Conservation (phyloP, 2,797 vertebrate genomes). For the Micromesistius poutassou region DNA sequence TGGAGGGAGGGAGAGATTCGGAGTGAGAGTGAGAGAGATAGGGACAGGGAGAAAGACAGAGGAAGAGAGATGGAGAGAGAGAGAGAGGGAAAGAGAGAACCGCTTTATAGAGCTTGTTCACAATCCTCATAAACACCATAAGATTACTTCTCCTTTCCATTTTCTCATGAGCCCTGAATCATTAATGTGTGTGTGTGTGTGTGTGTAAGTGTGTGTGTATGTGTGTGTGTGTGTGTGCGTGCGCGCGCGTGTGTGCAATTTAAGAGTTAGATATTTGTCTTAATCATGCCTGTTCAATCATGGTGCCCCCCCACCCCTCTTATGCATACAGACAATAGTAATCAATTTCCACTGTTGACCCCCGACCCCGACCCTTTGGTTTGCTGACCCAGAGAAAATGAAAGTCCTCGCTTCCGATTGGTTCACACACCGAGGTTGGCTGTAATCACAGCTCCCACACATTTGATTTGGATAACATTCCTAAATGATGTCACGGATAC, state of each 20-base stretch:
- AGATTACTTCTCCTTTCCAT: not conserved
- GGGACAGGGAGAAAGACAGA: not conserved
- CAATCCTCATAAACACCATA: not conserved
- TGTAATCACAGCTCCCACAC: slow-evolving; percentile 32
- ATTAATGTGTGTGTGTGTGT: not conserved
- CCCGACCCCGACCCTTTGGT: slow-evolving; percentile 30
- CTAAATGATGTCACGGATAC: slow-evolving; percentile 23
- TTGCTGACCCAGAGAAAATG: slow-evolving; percentile 53
- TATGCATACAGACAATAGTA: slow-evolving; percentile 36
- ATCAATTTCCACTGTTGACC: slow-evolving; percentile 51
- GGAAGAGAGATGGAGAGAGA: not conserved
- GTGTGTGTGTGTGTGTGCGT: not conserved
- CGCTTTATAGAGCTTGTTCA: slow-evolving; percentile 11
- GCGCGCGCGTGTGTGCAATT: no score
- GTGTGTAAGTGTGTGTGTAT: not conserved
- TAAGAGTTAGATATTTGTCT: no score
- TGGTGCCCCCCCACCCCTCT: not conserved
- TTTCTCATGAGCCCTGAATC: not conserved
- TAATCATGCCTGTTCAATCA: no score
- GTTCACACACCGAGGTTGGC: slow-evolving; percentile 16
- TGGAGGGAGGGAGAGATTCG: no score
- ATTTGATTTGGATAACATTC: slow-evolving; percentile 54
- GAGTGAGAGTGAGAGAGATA: not conserved
- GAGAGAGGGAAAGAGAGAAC: not conserved
- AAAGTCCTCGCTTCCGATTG: slow-evolving; percentile 58